Evolutionary conservation across 2,888 invertebrate species (phyloP).

Genomic region (Melitaea athalia): DNA sequence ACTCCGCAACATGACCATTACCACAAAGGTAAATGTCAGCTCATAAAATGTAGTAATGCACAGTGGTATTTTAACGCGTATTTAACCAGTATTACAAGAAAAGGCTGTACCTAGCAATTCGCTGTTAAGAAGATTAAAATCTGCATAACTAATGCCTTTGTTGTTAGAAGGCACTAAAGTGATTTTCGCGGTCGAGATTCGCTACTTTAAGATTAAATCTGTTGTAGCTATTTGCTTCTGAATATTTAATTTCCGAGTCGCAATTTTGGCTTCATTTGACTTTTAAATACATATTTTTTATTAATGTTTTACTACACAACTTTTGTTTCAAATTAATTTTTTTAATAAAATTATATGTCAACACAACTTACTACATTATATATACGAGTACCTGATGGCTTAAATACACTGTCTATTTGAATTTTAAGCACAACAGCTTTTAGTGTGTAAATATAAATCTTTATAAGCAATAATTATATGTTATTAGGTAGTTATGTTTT

Average conservation of each 20-base stretch:
- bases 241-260: constrained; percentile 1
- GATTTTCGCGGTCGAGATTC: constrained; percentile 22
- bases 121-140: constrained; percentile 71
- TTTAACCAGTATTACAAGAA: constrained; percentile 15
- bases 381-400: too few species aligned
- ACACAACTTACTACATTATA: too few species aligned
- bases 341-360: too few species aligned
- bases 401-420: too few species aligned
- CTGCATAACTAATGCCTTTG: constrained; percentile 59
- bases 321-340: too few species aligned
- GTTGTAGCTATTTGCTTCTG: constrained; percentile 9
- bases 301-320: not conserved
- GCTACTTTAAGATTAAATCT: constrained; percentile 15
- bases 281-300: not conserved
- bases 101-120: constrained; percentile 17
- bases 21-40: not conserved
- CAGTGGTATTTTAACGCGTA: constrained; percentile 13
- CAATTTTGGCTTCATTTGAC: not conserved
- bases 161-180: constrained; percentile 29
- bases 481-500: too few species aligned
- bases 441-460: too few species aligned
- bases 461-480: too few species aligned
- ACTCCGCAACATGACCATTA: not conserved
- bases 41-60: constrained; percentile 3
- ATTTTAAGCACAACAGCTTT: too few species aligned